Percentiles rank a stretch among this genome's conserved stretches.
These are phyloP conservation scores for Chaetodon trifascialis DNA, from an alignment of 2,113 vertebrate genomes.

Conservation along the genomic window DNA sequence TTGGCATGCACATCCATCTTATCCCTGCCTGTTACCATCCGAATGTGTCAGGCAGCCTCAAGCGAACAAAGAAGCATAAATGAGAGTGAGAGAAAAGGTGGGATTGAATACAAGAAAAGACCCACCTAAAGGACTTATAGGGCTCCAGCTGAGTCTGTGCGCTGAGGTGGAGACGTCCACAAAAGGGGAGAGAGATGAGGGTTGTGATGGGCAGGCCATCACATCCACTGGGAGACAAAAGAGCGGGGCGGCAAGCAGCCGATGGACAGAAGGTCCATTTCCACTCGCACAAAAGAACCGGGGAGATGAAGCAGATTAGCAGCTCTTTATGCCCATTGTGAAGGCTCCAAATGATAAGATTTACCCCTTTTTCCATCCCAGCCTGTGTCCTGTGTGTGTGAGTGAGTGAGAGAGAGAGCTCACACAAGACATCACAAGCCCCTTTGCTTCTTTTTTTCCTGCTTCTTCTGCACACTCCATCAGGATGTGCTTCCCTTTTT, in stretches of 20 bases:
- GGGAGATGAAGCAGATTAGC: conserved; percentile 81
- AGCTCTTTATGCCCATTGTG: conserved; percentile 78
- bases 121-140: conserved; percentile 56
- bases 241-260: conserved; percentile 63
- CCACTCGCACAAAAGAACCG: conserved; percentile 77
- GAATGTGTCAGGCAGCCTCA: conserved; percentile 39
- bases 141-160: conserved; percentile 53
- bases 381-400: conserved; percentile 12
- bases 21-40: conserved; percentile 54
- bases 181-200: conserved; percentile 74
- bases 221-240: conserved; percentile 72
- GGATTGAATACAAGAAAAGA: conserved; percentile 52
- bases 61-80: conserved; percentile 54
- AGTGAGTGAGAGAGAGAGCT: not conserved
- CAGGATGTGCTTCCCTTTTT: conserved; percentile 33
- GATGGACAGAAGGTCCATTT: conserved; percentile 80
- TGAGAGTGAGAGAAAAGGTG: conserved; percentile 50
- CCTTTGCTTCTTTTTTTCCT: not conserved
- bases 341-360: conserved; percentile 79
- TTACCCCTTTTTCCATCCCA: conserved; percentile 55
- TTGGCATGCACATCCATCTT: conserved; percentile 58
- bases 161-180: conserved; percentile 36
- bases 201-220: conserved; percentile 77
- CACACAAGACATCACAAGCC: conserved; percentile 51
- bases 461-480: conserved; percentile 33